phyloP scores from a whole-genome alignment of 1,140 invertebrate species.

The Pseudobourletiella spinata region DNA sequence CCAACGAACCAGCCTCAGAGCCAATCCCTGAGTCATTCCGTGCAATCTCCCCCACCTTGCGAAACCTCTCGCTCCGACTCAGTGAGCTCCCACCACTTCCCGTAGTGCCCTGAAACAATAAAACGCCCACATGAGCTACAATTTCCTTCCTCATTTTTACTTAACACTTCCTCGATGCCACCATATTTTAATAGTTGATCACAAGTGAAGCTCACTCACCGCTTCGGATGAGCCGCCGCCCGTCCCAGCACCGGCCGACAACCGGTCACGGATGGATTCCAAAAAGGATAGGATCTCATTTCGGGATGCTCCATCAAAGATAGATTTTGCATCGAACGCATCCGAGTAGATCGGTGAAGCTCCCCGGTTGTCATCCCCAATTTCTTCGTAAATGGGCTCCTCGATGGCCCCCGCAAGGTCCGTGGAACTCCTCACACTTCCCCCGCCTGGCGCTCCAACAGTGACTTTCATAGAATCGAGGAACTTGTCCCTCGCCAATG shows the following conservation, averaged over 20 bases:
- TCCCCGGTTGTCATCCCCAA: conserved; percentile 22
- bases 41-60: conserved; percentile 57
- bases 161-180: too few species aligned
- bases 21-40: conserved; percentile 87
- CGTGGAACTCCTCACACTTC: neutral
- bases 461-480: conserved; percentile 32
- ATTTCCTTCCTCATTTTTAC: too few species aligned
- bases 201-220: too few species aligned
- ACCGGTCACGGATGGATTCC: conserved; percentile 33
- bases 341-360: conserved; percentile 35
- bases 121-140: too few species aligned
- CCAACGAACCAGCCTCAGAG: conserved; percentile 63
- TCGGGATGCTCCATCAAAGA: conserved; percentile 33
- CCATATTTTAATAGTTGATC: too few species aligned
- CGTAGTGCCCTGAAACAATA: too few species aligned
- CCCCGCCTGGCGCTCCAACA: neutral
- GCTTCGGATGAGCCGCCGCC: too few species aligned
- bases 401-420: conserved; percentile 7
- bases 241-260: conserved; percentile 28
- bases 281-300: conserved; percentile 34
- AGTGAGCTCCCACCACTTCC: conserved; percentile 8
- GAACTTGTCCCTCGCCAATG: conserved; percentile 35
- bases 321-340: conserved; percentile 35
- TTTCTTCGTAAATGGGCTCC: conserved; percentile 36
- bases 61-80: conserved; percentile 7